Conservation (phyloP, 2,113 vertebrate species). For the Chitala chitala region DNA sequence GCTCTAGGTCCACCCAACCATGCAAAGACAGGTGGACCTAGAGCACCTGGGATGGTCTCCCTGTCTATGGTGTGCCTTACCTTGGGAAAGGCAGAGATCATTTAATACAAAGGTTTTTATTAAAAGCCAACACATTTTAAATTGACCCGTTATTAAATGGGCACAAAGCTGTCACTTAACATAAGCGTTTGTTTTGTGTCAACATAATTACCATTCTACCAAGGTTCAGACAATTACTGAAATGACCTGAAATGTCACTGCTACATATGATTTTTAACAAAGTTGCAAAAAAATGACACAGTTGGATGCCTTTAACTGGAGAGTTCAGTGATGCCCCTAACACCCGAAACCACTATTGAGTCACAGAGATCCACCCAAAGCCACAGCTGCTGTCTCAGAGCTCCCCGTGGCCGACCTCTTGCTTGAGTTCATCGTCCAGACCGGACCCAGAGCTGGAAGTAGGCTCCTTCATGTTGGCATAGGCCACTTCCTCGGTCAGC, state of each 20-base stretch:
- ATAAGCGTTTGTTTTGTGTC: slow-evolving; percentile 3
- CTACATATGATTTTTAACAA: not conserved
- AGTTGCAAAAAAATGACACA: too few species aligned
- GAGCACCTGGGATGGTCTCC: too few species aligned
- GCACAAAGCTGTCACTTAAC: slow-evolving; percentile 5
- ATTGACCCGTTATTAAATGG: not conserved
- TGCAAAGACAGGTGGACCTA: too few species aligned
- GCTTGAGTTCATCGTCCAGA: slow-evolving; percentile 47
- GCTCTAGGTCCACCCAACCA: too few species aligned
- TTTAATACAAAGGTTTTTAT: not conserved
- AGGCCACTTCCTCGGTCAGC: slow-evolving; percentile 75
- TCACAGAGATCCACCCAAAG: not conserved
- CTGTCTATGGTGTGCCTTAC: too few species aligned
- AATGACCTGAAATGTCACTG: too few species aligned
- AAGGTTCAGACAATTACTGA: too few species aligned
- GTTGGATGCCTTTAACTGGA: too few species aligned
- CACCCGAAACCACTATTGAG: too few species aligned
- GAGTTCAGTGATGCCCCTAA: too few species aligned
- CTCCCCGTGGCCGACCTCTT: slow-evolving; percentile 57
- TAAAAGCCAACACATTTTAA: slow-evolving; percentile 1
- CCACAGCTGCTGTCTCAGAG: slow-evolving; percentile 41
- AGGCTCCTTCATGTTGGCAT: slow-evolving; percentile 72
- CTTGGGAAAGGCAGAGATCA: not conserved
- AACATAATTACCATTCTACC: too few species aligned
- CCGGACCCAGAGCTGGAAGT: slow-evolving; percentile 32